Evolutionary conservation across 2,888 invertebrate species (phyloP).

Genomic region (Rhagonycha fulva): DNA sequence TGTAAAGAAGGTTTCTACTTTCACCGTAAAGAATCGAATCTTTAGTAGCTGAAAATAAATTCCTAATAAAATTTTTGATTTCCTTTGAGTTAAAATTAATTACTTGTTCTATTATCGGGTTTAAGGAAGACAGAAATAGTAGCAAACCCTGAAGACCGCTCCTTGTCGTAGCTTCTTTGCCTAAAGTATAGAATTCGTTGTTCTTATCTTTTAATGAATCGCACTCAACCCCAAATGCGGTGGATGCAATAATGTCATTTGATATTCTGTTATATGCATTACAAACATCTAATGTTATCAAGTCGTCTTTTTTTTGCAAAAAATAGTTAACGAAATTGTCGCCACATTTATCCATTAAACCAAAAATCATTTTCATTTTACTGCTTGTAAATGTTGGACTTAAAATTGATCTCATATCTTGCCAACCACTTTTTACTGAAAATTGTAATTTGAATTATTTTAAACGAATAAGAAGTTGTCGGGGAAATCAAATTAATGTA

Average conservation of each 20-base stretch:
- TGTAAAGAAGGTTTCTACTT: neutral
- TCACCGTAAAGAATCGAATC: neutral
- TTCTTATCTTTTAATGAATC: neutral
- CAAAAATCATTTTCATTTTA: conserved; percentile 43
- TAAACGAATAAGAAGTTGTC: too few species aligned
- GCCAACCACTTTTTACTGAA: conserved; percentile 19
- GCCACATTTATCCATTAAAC: too few species aligned
- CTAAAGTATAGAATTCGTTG: neutral
- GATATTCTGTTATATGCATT: neutral
- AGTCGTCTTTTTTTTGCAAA: too few species aligned
- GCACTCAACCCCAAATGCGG: neutral
- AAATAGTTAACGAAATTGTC: too few species aligned
- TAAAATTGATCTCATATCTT: conserved; percentile 31
- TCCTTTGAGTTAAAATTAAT: neutral
- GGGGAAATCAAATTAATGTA: too few species aligned
- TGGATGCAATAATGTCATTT: neutral
- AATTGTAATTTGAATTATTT: too few species aligned
- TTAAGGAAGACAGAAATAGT: neutral
- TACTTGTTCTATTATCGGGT: neutral
- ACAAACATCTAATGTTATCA: neutral
- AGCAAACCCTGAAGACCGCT: neutral
- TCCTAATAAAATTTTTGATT: neutral
- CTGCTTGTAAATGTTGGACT: conserved; percentile 51
- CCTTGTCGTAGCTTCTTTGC: neutral
- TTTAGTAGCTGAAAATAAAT: neutral